These are phyloP conservation scores for Cremastinae sp. DNA, from an alignment of 2,888 invertebrate species.

Conservation along the genomic window DNA sequence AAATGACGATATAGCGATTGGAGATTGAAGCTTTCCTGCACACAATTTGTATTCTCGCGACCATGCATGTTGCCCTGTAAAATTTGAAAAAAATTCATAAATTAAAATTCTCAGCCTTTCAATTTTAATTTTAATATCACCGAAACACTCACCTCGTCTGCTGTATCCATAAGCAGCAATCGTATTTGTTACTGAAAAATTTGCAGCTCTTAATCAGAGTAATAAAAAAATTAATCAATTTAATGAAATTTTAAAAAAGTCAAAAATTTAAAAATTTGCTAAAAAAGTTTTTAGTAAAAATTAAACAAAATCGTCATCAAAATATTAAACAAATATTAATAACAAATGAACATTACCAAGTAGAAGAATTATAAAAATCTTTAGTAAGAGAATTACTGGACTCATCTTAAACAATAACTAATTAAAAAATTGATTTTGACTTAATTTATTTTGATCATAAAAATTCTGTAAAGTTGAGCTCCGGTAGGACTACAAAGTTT, in stretches of 20 bases:
- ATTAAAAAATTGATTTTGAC: conserved; percentile 1
- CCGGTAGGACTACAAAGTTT: conserved; percentile 17
- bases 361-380: conserved; percentile 15
- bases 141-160: conserved; percentile 64
- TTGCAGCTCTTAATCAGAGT: no score
- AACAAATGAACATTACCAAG: conserved; percentile 19
- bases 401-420: conserved; percentile 4
- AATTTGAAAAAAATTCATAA: conserved; percentile 7
- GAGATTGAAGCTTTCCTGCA: conserved; percentile 86
- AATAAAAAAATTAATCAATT: no score
- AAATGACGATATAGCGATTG: conserved; percentile 84
- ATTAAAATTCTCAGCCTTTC: neutral
- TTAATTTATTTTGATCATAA: conserved; percentile 29
- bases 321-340: neutral
- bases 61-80: conserved; percentile 84
- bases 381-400: conserved; percentile 24
- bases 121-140: neutral
- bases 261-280: no score
- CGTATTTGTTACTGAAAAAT: conserved; percentile 17
- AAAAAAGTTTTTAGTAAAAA: neutral
- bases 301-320: neutral
- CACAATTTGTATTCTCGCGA: conserved; percentile 84
- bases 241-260: no score
- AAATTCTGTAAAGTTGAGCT: conserved; percentile 47
- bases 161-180: conserved; percentile 67